Base-by-base conservation (phyloP, 2,113 vertebrate genomes). In the Rhombomys opimus region DNA sequence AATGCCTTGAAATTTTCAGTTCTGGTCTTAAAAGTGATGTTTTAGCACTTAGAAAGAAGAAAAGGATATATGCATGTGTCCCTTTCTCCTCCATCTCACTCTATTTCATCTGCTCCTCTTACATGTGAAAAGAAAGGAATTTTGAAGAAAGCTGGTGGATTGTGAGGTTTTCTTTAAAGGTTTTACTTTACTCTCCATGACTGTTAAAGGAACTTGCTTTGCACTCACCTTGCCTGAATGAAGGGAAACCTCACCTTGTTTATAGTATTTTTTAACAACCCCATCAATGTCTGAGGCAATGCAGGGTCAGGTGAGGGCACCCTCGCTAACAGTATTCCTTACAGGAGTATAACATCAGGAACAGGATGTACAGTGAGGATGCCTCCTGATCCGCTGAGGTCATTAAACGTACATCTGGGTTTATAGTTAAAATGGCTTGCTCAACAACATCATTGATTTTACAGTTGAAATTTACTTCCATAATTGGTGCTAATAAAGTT, bases 1-100 rank as follows among this genome's bases (percentile, higher is more conserved):
- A 32, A 54, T 52, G 46, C 52, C 72, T 76, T 54, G 63, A 84
- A 13, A 41, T 23, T 67, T 67, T 88, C 27, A 73, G 12, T 89
- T 78, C 67, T 91, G 67, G 89, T 73, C 67, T 30, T 77, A 54
- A 67, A 46, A 57, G 73, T 17, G 70, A 38, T 87, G 6, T 76
- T 93, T 94, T 68, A 73, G 85, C 82, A 72, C 94, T 80, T 89
- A 72, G 82, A 90, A 92, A 88, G 67, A 90, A 5, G 7, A 12
- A 54, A 59, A 75, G 30, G 54, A 73, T 50, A 11, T 3, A 6
- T 0, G 27, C 5, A 9, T 30, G 12, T 57, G 20, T 57, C 67
- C 17, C 1, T 73, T 14, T n/a, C 38, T 75, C 27, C 75, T 30
- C 70, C 23, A 0, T 41, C 32, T 54, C 20, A 6, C 23, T 59